These are phyloP conservation scores for Nothocercus julius DNA, from an alignment of 2,113 vertebrate species.

Conservation along the genomic window DNA sequence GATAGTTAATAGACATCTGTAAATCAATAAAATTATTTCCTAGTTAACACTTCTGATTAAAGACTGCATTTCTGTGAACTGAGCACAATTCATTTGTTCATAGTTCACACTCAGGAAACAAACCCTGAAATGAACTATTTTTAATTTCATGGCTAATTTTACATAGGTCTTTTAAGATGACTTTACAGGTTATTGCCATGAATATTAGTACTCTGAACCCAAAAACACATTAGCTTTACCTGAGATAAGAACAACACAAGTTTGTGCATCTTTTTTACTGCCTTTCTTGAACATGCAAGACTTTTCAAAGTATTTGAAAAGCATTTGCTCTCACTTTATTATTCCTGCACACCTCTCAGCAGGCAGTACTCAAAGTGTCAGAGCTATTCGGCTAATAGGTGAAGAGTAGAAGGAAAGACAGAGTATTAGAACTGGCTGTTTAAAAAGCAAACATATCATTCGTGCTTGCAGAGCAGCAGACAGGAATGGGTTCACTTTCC, in stretches of 20 bases:
- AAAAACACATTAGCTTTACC: not conserved
- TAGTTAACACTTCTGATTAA: slow-evolving; percentile 19
- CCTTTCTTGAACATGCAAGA: not conserved
- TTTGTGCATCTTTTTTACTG: not conserved
- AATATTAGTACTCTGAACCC: not conserved
- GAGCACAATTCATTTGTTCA: not conserved
- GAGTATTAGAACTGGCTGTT: not conserved
- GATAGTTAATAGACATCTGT: slow-evolving; percentile 14
- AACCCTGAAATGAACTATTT: not conserved
- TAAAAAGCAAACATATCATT: not conserved
- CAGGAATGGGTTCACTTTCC: not conserved
- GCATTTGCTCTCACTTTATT: not conserved
- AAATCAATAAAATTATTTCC: not conserved
- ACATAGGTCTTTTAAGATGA: not conserved
- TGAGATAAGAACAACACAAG: not conserved
- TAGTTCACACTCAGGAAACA: not conserved
- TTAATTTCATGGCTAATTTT: not conserved
- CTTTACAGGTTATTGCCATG: not conserved
- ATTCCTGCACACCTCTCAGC: not conserved
- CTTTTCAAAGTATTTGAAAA: not conserved
- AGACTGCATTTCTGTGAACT: slow-evolving; percentile 24
- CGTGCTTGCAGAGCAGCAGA: not conserved
- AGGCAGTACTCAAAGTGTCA: not conserved
- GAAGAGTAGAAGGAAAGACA: not conserved
- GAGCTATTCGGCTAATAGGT: not conserved